These are phyloP conservation scores for Rachycentron canadum DNA, from an alignment of 2,797 vertebrate genomes.

Conservation along the genomic window DNA sequence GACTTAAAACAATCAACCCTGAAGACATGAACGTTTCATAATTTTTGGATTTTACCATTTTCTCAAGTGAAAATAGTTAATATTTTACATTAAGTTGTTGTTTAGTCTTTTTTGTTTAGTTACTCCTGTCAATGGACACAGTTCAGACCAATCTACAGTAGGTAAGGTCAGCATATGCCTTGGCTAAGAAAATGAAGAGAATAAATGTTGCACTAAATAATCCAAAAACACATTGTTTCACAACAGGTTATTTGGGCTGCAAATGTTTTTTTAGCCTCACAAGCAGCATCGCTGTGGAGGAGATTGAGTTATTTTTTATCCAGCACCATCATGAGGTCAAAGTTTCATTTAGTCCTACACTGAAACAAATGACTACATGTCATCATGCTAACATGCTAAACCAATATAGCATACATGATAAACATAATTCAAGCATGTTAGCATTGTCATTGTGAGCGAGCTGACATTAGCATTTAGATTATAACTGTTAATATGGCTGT, in stretches of 20 bases:
- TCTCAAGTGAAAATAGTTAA: neutral
- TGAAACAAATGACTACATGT: neutral
- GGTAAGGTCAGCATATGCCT: neutral
- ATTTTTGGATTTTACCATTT: neutral
- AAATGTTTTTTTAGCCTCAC: neutral
- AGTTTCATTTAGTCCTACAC: neutral
- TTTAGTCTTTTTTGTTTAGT: neutral
- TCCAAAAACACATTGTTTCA: neutral
- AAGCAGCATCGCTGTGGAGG: neutral
- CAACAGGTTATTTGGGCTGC: neutral
- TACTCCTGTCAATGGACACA: neutral
- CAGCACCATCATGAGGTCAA: neutral
- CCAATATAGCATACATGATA: neutral
- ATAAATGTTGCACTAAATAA: too few relatives aligned
- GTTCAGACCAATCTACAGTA: neutral
- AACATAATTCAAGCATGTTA: neutral
- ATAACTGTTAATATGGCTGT: neutral
- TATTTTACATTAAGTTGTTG: neutral
- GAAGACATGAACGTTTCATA: neutral
- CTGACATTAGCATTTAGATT: neutral
- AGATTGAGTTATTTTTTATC: neutral
- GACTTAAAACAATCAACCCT: neutral
- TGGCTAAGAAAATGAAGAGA: too few relatives aligned
- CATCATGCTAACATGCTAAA: neutral
- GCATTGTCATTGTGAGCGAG: neutral